These are phyloP conservation scores for Serrognathus titanus DNA, from an alignment of 2,888 invertebrate genomes.

Conservation along the genomic window DNA sequence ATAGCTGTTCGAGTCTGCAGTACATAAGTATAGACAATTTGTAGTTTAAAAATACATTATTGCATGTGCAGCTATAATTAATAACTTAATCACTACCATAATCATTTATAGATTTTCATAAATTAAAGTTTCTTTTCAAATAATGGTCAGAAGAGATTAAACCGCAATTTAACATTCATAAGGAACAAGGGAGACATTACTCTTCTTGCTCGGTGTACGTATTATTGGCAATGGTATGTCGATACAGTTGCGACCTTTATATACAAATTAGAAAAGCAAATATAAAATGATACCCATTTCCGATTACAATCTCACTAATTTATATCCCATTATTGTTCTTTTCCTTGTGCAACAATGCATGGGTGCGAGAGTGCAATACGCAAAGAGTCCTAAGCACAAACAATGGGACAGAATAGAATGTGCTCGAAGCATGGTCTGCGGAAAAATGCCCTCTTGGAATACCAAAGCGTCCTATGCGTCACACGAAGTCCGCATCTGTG, in stretches of 20 bases:
- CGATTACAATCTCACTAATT: conserved; percentile 26
- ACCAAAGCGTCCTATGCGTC: conserved; percentile 28
- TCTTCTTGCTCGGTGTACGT: too few species aligned
- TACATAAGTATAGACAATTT: too few species aligned
- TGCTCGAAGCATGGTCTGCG: conserved; percentile 18
- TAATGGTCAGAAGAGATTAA: too few species aligned
- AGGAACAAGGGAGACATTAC: too few species aligned
- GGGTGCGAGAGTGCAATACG: conserved; percentile 21
- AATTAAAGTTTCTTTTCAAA: too few species aligned
- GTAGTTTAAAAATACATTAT: too few species aligned
- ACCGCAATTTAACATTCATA: too few species aligned
- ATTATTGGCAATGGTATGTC: too few species aligned
- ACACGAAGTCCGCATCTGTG: conserved; percentile 25
- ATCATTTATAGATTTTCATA: too few species aligned
- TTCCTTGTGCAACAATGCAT: conserved; percentile 20
- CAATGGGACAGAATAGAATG: conserved; percentile 24
- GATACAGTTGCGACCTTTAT: too few species aligned
- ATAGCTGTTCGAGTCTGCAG: neutral
- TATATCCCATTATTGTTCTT: conserved; percentile 28
- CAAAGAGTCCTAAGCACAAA: conserved; percentile 20
- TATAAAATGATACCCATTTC: neutral
- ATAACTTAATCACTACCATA: too few species aligned
- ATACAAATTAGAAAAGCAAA: neutral
- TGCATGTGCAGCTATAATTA: too few species aligned
- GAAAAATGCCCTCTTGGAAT: conserved; percentile 22